Evolutionary conservation across 2,888 invertebrate genomes (phyloP), one percentile per base, ranked within the genome.

Genomic region (Mimachlamys varia): DNA sequence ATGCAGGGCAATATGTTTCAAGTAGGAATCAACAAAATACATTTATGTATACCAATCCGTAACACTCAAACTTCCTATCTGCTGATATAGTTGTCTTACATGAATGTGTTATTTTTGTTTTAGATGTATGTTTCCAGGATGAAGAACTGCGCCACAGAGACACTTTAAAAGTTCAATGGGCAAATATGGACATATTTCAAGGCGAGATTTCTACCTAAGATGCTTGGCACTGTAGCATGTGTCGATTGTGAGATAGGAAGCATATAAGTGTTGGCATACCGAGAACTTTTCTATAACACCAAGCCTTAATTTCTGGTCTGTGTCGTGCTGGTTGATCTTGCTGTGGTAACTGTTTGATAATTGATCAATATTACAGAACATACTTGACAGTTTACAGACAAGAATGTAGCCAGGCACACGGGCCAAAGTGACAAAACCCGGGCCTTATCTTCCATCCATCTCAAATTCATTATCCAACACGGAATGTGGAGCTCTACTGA

Each of bases 391-490:
- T 76, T 76, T 76, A 76, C 76, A 76, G 76, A 33, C 76, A 15
- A 76, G 33, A 76, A 76, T 33, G 76, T 76, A 76, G 76, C 33
- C 76, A 76, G 27, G 76, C 76, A 27, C 76, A 76, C 19, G 33
- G 27, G 76, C 33, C 76, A 27, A 33, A 76, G 76, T 76, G 76
- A 76, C 76, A 76, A 76, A 76, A 27, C 76, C 33, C 27, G 76
- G 22, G 33, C 33, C 76, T 76, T 76, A 76, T 76, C 76, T 33
- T 76, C 33, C 33, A 76, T 33, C 76, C 76, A 76, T 76, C 76
- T 76, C 33, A 76, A 76, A 27, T 76, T 76, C 33, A 76, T 76
- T 76, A 76, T 76, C 76, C 76, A 22, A 76, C 76, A 76, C 33
- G 76, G 76, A 76, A 76, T 76, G 76, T 22, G 33, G 27, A 33